Base-by-base conservation (phyloP, 2,113 vertebrate species). In the Eupsittula cactorum region DNA sequence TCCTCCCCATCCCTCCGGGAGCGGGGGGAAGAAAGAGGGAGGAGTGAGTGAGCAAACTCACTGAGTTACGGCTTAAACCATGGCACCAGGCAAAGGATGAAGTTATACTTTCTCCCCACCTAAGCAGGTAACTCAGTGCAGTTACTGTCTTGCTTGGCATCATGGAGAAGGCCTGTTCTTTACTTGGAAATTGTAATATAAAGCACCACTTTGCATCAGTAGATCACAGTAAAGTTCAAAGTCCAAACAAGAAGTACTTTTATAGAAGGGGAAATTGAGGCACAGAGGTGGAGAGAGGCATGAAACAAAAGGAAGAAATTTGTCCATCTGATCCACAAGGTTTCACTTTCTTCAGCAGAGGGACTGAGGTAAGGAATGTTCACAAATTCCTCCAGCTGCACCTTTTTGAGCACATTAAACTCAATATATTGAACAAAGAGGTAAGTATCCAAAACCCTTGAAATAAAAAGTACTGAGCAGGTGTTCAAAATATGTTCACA, bases 381-480 rank as follows among this genome's bases (percentile, higher is more conserved):
- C 63, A 60, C 28, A 65, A 65, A 46, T 81, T 93, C 49, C 28
- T 62, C 28, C 23, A 29, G 15, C 35, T 92, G 35, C 53, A 53
- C 46, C 16, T 53, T 84, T 84, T 78, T 62, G 29, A 10, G 47
- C 6, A 0, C 90, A 87, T 95, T 29, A 84, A 85, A 46, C 25
- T 20, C 16, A 67, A 37, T 80, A n/a, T 46, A 76, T 74, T 2
- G 2, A 93, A 57, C 33, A 69, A 88, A 44, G 62, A 94, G 88
- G 88, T 90, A 90, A 69, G 35, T 31, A 69, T 75, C 86, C 82
- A 84, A n/a, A 88, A 65, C 52, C 57, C 69, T 83, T 65, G 65
- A 88, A 96, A 95, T 80, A 84, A 86, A 87, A 62, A 92, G 62
- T 57, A 57, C 77, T 69, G 80, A 95, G 76, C 83, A 96, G 96